Evolutionary conservation across 2,888 invertebrate genomes (phyloP).

Genomic region (Seira sanloemensis): DNA sequence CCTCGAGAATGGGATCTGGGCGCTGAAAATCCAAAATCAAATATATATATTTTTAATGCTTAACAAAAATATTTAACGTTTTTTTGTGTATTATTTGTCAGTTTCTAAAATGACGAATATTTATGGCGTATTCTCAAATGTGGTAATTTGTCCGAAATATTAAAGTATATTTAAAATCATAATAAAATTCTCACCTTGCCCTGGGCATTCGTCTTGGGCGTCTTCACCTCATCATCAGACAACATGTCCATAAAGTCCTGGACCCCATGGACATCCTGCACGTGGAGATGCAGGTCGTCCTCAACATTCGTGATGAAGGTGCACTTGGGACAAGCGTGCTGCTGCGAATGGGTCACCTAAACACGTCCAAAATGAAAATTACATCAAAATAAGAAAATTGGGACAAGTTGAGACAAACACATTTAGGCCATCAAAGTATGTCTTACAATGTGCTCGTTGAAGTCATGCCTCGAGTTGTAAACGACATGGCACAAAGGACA

Average conservation of each 20-base stretch:
- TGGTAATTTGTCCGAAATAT: not conserved
- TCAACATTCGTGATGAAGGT: slow-evolving; percentile 78
- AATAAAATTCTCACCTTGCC: slow-evolving; percentile 81
- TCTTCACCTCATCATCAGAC: slow-evolving; percentile 75
- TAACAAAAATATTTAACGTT: not conserved
- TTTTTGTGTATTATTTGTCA: no score
- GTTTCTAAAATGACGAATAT: not conserved
- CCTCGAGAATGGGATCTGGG: slow-evolving; percentile 63
- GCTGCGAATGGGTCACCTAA: slow-evolving; percentile 72
- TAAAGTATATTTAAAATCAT: not conserved
- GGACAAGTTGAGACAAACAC: no score
- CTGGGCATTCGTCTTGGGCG: slow-evolving; percentile 84
- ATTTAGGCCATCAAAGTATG: slow-evolving; percentile 3
- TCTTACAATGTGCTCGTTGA: slow-evolving; percentile 73
- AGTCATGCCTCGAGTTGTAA: slow-evolving; percentile 71
- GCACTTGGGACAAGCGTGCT: slow-evolving; percentile 77
- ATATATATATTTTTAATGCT: no score
- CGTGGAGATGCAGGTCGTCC: slow-evolving; percentile 77
- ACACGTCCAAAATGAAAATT: slow-evolving; percentile 11
- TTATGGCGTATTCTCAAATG: not conserved
- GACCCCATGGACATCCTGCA: slow-evolving; percentile 77
- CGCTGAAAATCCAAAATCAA: slow-evolving; percentile 43
- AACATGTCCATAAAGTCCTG: slow-evolving; percentile 78
- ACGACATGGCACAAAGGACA: slow-evolving; percentile 70
- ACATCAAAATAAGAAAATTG: not conserved